Percentiles rank a stretch among this genome's conserved stretches.
phyloP scores from a whole-genome alignment of 2,113 vertebrate genomes.

The Sylvietta virens region DNA sequence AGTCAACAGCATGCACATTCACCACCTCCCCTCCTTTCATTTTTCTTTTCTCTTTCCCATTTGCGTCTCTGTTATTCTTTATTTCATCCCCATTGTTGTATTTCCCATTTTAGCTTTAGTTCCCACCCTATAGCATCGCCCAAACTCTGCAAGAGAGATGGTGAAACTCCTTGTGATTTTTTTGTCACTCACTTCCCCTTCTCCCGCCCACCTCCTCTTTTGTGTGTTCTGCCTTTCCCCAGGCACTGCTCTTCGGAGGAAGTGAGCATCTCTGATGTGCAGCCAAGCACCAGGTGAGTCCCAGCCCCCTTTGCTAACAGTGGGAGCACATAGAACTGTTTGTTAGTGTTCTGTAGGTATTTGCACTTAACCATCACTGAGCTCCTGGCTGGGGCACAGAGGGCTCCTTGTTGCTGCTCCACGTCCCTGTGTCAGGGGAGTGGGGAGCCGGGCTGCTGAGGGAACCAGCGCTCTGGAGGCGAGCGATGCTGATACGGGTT shows the following conservation, averaged over 20 bases:
- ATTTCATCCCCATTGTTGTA: neutral
- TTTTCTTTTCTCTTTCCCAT: neutral
- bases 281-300: neutral
- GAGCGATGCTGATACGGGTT: neutral
- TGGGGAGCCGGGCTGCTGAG: neutral
- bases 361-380: neutral
- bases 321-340: neutral
- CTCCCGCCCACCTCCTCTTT: neutral
- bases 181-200: neutral
- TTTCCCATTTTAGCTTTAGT: neutral
- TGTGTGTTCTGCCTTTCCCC: neutral
- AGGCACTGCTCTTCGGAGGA: neutral
- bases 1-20: neutral
- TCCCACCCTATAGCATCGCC: neutral
- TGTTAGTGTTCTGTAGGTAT: rapidly evolving
- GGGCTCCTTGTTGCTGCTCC: neutral
- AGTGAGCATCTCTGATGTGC: neutral
- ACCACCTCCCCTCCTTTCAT: neutral
- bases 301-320: neutral
- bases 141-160: neutral
- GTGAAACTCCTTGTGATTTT: neutral
- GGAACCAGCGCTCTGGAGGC: neutral
- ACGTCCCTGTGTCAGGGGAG: rapidly evolving
- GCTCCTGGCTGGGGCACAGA: neutral
- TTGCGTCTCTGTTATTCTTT: neutral